Base-by-base conservation (phyloP, 2,888 invertebrate species). In the Apamea epomidion region DNA sequence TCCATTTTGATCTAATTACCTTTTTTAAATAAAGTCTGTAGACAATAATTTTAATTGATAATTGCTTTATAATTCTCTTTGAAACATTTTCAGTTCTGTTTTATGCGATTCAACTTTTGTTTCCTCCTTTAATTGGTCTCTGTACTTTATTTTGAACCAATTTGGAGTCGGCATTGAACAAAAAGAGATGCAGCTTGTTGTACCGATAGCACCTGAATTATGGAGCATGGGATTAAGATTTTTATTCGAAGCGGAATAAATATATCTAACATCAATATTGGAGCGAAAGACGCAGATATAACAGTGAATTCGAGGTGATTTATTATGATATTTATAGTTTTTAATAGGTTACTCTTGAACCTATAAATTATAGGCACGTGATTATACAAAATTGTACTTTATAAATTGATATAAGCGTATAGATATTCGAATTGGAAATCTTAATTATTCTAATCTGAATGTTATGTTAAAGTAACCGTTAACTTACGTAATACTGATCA, bases 381-480 rank as follows among this genome's bases (percentile, higher is more conserved):
- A 71, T 77, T 71, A 86, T 82, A 84, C 64, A 32, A 82, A 76
- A 71, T 82, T 75, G 67, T 82, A 75, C 75, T 88, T 86, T 77
- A 78, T 71, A 71, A 73, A 78, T 76, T 71, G 32, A 84, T 69
- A 80, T 84, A 84, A 82, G 72, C 54, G 65, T 64, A 70, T 69
- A 73, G 21, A 75, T 60, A 82, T 89, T 86, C 71, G 71, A 89
- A 86, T 82, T 84, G 79, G 81, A 84, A 83, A 84, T 84, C 69
- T 81, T 74, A 81, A 82, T 88, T 79, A 82, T 87, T 84, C 79
- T 74, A 81, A 78, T 78, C 80, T 51, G 85, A 89, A 86, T 81
- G 69, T 81, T 79, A 78, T 80, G 84, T 80, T 76, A 76, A 74
- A 75, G 32, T 72, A 58, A 79, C 75, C 77, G 79, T 83, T 75